Percentiles rank a stretch among this genome's conserved stretches.
Conservation (phyloP, 2,113 vertebrate species). For the Cromileptes altivelis region DNA sequence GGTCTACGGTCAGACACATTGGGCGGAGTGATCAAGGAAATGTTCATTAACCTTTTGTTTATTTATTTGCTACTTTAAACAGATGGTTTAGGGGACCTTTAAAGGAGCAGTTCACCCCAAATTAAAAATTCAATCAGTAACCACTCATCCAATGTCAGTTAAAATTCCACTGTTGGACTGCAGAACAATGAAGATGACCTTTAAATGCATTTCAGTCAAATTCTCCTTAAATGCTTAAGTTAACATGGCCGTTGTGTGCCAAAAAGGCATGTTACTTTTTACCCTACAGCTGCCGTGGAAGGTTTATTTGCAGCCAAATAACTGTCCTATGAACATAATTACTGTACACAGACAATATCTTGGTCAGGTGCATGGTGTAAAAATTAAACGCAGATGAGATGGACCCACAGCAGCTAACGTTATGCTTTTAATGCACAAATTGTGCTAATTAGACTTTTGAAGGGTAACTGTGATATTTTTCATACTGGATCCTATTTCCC, state of each 20-base stretch:
- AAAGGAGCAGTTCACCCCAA: conserved; percentile 39
- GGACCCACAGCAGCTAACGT: no score
- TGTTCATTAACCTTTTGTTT: conserved; percentile 26
- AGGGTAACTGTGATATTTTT: no score
- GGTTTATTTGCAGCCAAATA: background rate
- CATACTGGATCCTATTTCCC: no score
- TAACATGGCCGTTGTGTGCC: background rate
- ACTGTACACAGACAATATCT: background rate
- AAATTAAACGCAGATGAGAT: no score
- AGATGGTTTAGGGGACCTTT: conserved; percentile 10
- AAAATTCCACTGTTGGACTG: background rate
- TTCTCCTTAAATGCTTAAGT: background rate
- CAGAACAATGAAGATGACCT: background rate
- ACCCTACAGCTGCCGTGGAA: conserved; percentile 18
- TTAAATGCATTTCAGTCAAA: background rate
- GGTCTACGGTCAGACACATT: conserved; percentile 5
- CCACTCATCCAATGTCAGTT: background rate
- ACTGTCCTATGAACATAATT: background rate
- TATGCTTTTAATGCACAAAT: background rate
- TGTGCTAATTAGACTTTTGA: background rate
- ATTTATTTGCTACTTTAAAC: conserved; percentile 33
- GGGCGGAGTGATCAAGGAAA: conserved; percentile 10
- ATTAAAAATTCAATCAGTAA: conserved; percentile 5
- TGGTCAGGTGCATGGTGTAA: background rate
- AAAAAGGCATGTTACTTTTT: background rate